Conservation (phyloP, 2,113 vertebrate species). For the Pavo muticus region DNA sequence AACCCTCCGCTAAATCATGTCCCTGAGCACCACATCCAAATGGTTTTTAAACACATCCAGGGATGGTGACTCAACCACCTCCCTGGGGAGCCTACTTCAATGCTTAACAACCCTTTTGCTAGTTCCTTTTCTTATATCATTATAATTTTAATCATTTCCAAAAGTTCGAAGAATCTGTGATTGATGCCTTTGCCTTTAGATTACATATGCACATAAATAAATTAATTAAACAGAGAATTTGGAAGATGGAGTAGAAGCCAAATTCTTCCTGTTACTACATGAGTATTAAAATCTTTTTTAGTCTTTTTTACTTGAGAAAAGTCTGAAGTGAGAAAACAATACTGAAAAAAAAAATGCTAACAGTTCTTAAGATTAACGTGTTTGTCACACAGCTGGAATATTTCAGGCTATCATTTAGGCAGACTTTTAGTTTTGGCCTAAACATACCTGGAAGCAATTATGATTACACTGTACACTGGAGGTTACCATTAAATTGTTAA, state of each 20-base stretch:
- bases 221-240: slow-evolving; percentile 2
- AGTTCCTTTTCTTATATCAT: background rate
- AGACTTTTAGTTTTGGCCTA: slow-evolving; percentile 6
- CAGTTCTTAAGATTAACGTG: background rate
- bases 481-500: background rate
- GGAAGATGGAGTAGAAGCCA: background rate
- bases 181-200: background rate
- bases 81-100: no score
- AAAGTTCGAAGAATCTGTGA: background rate
- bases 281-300: background rate
- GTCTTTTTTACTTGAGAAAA: background rate
- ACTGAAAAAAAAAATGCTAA: background rate
- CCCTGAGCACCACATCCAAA: no score
- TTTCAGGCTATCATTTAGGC: background rate
- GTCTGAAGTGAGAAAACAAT: slow-evolving; percentile 2
- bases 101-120: background rate
- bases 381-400: background rate
- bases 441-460: slow-evolving; percentile 17
- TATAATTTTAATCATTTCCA: background rate
- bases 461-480: background rate
- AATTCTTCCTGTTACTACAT: background rate
- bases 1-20: no score
- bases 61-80: no score
- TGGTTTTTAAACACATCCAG: no score
- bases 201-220: slow-evolving; percentile 16